Conservation (phyloP, 2,888 invertebrate genomes). For the Pardosa pseudoannulata region DNA sequence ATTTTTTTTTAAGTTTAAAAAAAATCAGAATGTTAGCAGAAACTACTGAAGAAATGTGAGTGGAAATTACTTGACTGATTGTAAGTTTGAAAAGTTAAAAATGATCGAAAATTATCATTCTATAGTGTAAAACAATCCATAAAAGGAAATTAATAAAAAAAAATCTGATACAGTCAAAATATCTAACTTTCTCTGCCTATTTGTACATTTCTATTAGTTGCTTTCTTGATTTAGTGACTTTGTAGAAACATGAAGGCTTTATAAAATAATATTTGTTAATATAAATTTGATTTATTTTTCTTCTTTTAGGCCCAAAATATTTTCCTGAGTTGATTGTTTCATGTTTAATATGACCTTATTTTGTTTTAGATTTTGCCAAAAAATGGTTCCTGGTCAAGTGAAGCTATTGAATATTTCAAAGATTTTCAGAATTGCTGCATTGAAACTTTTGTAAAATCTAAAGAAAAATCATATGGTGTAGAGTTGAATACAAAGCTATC, state of each 20-base stretch:
- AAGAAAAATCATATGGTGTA: slow-evolving; percentile 28
- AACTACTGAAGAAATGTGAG: no score
- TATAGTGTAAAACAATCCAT: no score
- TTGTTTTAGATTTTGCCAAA: slow-evolving; percentile 36
- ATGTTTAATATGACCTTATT: not conserved
- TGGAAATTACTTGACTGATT: no score
- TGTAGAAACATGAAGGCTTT: not conserved
- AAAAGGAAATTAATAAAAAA: no score
- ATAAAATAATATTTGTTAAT: not conserved
- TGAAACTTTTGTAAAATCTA: slow-evolving; percentile 24
- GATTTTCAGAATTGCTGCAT: slow-evolving; percentile 38
- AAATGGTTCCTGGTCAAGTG: slow-evolving; percentile 27
- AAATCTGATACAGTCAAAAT: no score
- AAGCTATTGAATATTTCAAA: slow-evolving; percentile 32
- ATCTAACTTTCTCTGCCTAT: no score
- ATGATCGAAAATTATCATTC: no score
- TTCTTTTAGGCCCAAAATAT: not conserved
- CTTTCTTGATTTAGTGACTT: not conserved
- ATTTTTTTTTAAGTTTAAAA: no score
- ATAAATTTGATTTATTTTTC: not conserved
- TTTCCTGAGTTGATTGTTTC: not conserved
- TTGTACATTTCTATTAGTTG: no score
- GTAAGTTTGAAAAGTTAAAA: no score
- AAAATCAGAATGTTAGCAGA: no score
- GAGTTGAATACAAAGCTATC: slow-evolving; percentile 37